Conservation (phyloP, 1,140 invertebrate species). For the Ceratina australensis region DNA sequence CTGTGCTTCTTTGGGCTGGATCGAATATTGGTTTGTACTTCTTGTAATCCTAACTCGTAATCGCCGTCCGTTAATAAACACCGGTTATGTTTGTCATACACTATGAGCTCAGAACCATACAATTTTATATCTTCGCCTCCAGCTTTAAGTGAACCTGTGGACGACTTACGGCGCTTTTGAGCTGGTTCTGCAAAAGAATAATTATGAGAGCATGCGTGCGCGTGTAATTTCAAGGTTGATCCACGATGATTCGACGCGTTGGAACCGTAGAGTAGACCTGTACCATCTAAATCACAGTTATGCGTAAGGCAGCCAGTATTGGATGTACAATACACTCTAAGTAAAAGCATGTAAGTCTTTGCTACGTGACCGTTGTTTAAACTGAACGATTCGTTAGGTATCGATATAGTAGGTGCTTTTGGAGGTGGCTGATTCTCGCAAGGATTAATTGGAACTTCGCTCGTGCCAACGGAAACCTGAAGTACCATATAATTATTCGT, state of each 20-base stretch:
- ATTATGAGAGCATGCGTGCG: background rate
- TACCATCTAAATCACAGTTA: slow-evolving; percentile 79
- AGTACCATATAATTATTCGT: slow-evolving; percentile 29
- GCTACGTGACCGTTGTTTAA: slow-evolving; percentile 90
- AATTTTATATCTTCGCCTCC: slow-evolving; percentile 82
- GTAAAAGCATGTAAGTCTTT: slow-evolving; percentile 92
- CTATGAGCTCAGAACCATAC: slow-evolving; percentile 91
- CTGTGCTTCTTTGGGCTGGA: slow-evolving; percentile 84
- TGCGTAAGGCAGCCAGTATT: slow-evolving; percentile 77
- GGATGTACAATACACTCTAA: slow-evolving; percentile 85
- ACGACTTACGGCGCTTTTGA: slow-evolving; percentile 82
- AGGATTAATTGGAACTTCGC: slow-evolving; percentile 90
- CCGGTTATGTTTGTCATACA: slow-evolving; percentile 94
- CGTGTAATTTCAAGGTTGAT: background rate
- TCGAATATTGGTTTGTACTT: slow-evolving; percentile 82
- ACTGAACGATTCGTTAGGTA: slow-evolving; percentile 91
- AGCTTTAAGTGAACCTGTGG: slow-evolving; percentile 73
- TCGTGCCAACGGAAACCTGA: slow-evolving; percentile 85
- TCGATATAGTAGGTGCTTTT: slow-evolving; percentile 88
- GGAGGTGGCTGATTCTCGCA: slow-evolving; percentile 84
- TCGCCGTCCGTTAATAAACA: slow-evolving; percentile 93
- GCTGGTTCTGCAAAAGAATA: slow-evolving; percentile 80
- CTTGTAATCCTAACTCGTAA: slow-evolving; percentile 92
- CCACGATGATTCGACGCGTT: background rate
- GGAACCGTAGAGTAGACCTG: background rate